Evolutionary conservation across 2,113 vertebrate species (phyloP).

Genomic region (Neomonachus schauinslandi): DNA sequence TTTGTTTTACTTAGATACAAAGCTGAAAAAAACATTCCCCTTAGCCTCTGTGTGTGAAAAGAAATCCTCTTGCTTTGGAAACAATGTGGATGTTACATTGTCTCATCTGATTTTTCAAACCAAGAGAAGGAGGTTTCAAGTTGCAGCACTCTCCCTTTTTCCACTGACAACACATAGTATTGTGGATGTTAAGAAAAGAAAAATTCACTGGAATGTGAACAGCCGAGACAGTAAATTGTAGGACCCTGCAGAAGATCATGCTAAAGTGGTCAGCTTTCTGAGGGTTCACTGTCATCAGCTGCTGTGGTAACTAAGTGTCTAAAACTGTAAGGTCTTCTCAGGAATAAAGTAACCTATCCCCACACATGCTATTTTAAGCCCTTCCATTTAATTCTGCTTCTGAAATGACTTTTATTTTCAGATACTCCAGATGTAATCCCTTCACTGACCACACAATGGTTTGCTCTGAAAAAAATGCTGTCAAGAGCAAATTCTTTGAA

Average conservation of each 20-base stretch:
- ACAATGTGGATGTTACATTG: background rate
- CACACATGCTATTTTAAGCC: constrained; percentile 63
- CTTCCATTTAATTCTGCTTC: constrained; percentile 41
- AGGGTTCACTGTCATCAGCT: background rate
- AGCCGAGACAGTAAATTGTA: background rate
- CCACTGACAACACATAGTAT: background rate
- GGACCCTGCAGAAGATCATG: background rate
- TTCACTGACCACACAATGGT: constrained; percentile 68
- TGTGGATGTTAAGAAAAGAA: background rate
- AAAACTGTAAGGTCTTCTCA: background rate
- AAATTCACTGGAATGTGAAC: background rate
- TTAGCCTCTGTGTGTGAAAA: background rate
- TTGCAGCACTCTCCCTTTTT: background rate
- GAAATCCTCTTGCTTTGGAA: constrained; percentile 22
- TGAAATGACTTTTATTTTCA: constrained; percentile 68
- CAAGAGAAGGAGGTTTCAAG: background rate
- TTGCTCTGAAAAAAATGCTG: constrained; percentile 59
- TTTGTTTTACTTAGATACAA: background rate
- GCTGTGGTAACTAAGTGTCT: background rate
- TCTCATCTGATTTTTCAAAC: constrained; percentile 48
- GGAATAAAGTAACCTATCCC: constrained; percentile 18
- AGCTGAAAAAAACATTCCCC: background rate
- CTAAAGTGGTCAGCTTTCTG: background rate
- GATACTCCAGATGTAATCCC: constrained; percentile 64
- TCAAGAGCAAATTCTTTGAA: constrained; percentile 60